Percentiles rank a stretch among this genome's conserved stretches.
Evolutionary conservation across 2,888 invertebrate species (phyloP).

Genomic region (Netelia fuscicornis): DNA sequence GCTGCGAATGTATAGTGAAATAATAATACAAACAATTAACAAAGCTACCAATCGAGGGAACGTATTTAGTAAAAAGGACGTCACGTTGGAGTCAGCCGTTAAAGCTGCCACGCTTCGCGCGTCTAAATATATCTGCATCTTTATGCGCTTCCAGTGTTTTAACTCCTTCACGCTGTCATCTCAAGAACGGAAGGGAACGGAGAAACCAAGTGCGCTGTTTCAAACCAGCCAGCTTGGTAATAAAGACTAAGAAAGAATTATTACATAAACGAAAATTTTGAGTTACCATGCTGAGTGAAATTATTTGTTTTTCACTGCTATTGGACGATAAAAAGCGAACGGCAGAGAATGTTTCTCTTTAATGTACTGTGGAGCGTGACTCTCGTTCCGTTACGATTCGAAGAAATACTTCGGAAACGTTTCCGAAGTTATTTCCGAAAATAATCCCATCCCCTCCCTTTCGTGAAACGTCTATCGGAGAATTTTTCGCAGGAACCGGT

Average conservation of each 20-base stretch:
- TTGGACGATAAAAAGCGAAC: slow-evolving; percentile 7
- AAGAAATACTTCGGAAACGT: slow-evolving; percentile 27
- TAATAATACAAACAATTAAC: not conserved
- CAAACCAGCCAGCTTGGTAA: slow-evolving; percentile 25
- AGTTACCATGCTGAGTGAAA: not conserved
- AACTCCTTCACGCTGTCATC: slow-evolving; percentile 71
- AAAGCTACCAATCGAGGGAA: not conserved
- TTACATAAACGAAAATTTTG: slow-evolving; percentile 54
- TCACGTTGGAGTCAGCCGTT: slow-evolving; percentile 42
- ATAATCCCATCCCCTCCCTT: not conserved
- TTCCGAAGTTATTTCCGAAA: slow-evolving; percentile 26
- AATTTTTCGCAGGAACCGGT: not conserved
- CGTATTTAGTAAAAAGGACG: slow-evolving; percentile 55
- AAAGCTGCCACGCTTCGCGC: slow-evolving; percentile 65
- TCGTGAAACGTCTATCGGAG: not conserved
- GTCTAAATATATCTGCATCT: slow-evolving; percentile 78
- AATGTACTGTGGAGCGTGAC: slow-evolving; percentile 1
- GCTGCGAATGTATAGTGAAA: not conserved
- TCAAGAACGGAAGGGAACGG: slow-evolving; percentile 42
- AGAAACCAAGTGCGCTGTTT: slow-evolving; percentile 49
- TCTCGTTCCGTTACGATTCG: slow-evolving; percentile 9
- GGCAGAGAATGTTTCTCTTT: slow-evolving; percentile 27
- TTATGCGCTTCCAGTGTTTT: slow-evolving; percentile 73
- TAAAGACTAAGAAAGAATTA: slow-evolving; percentile 37
- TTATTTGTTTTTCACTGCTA: slow-evolving; percentile 39